Percentiles rank a stretch among this genome's conserved stretches.
phyloP scores from a whole-genome alignment of 2,888 invertebrate genomes.

The Shargacucullia verbasci region DNA sequence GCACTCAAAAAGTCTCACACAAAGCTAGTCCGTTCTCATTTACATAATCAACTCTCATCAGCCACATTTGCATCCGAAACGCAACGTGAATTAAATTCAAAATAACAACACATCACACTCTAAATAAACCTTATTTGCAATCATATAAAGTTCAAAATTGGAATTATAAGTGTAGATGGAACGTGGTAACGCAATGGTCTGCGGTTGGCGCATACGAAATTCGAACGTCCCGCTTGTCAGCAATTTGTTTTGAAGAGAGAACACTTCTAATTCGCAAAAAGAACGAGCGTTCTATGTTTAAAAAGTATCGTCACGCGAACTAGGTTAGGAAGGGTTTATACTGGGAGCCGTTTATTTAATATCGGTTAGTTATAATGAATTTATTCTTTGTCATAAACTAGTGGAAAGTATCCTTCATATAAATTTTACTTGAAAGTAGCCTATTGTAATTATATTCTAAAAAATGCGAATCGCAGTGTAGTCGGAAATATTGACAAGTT shows the following conservation, averaged over 20 bases:
- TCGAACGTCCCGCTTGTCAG: slow-evolving; percentile 86
- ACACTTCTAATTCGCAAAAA: slow-evolving; percentile 88
- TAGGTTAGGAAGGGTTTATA: slow-evolving; percentile 61
- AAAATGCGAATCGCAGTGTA: too few species aligned
- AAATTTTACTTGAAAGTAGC: too few species aligned
- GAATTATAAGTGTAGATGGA: slow-evolving; percentile 15
- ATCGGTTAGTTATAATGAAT: too few species aligned
- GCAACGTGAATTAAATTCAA: slow-evolving; percentile 77
- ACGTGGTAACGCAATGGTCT: slow-evolving; percentile 59
- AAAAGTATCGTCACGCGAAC: slow-evolving; percentile 86
- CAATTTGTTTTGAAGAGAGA: slow-evolving; percentile 88
- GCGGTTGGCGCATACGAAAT: slow-evolving; percentile 80
- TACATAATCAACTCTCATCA: slow-evolving; percentile 85
- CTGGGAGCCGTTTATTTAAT: background rate
- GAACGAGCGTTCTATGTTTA: slow-evolving; percentile 85
- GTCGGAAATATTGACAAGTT: too few species aligned
- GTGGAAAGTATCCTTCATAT: too few species aligned
- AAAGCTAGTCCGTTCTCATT: slow-evolving; percentile 73
- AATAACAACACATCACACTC: slow-evolving; percentile 58
- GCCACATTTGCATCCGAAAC: slow-evolving; percentile 82
- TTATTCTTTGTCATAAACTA: too few species aligned
- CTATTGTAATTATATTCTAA: too few species aligned
- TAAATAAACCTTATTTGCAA: slow-evolving; percentile 45
- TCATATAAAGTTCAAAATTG: slow-evolving; percentile 47
- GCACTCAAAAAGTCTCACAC: slow-evolving; percentile 65